These are phyloP conservation scores for Heliconius cydno DNA, from an alignment of 2,888 invertebrate species.

Conservation along the genomic window DNA sequence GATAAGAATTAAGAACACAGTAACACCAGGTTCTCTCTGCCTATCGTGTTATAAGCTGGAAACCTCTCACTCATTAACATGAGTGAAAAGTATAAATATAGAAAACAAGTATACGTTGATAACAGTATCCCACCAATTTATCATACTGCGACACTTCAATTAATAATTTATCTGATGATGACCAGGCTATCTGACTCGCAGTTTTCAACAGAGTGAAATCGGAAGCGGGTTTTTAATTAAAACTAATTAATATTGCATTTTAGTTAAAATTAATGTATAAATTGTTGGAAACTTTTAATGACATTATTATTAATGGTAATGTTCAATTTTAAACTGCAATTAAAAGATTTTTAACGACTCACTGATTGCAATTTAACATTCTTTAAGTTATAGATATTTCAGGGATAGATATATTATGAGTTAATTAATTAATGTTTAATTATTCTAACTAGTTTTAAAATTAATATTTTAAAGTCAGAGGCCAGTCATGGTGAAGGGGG, in stretches of 20 bases:
- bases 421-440: too few relatives aligned
- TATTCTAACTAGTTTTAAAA: too few relatives aligned
- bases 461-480: too few relatives aligned
- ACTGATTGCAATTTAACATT: neutral
- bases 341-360: neutral
- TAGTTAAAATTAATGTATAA: neutral
- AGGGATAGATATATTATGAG: neutral
- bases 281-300: neutral
- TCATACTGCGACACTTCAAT: conserved; percentile 9
- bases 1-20: too few relatives aligned
- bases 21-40: neutral
- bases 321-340: neutral
- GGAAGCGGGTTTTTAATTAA: neutral
- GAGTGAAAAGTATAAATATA: too few relatives aligned
- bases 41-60: too few relatives aligned
- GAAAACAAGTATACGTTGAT: neutral
- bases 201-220: neutral
- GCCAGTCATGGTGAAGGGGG: too few relatives aligned
- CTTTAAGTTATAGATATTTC: neutral
- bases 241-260: neutral
- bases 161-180: conserved; percentile 15
- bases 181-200: neutral
- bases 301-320: neutral
- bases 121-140: neutral
- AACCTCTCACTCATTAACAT: too few relatives aligned